These are phyloP conservation scores for Oeneis ivallda DNA, from an alignment of 2,888 invertebrate genomes.

Conservation along the genomic window DNA sequence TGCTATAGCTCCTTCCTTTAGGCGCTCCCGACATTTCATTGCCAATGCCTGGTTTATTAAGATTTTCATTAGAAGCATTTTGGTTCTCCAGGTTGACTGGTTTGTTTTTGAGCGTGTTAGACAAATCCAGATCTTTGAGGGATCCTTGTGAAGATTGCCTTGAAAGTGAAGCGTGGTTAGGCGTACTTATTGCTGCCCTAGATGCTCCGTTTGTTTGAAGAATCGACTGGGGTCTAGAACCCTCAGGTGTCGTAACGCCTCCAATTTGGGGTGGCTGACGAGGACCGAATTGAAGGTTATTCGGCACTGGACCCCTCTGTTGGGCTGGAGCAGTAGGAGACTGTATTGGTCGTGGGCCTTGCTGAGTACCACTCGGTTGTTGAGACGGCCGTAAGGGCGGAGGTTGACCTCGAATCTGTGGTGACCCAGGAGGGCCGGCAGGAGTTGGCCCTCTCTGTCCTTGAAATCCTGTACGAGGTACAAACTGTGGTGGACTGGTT, in stretches of 20 bases:
- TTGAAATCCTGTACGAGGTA: conserved; percentile 60
- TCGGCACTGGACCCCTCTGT: conserved; percentile 74
- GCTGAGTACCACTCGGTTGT: conserved; percentile 64
- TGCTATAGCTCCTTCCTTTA: conserved; percentile 80
- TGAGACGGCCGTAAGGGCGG: conserved; percentile 64
- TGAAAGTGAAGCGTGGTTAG: conserved; percentile 52
- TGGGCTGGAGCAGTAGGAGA: conserved; percentile 58
- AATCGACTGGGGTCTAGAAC: conserved; percentile 51
- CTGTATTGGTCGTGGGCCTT: conserved; percentile 60
- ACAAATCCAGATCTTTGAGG: conserved; percentile 63
- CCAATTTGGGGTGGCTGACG: conserved; percentile 66
- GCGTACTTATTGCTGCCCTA: conserved; percentile 53
- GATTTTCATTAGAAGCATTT: conserved; percentile 58
- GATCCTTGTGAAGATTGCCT: conserved; percentile 74
- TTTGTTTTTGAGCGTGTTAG: conserved; percentile 61
- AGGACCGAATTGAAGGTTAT: conserved; percentile 75
- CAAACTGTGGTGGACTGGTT: conserved; percentile 59
- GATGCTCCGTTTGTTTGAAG: conserved; percentile 58
- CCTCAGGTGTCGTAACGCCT: conserved; percentile 65
- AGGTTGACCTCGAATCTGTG: conserved; percentile 56
- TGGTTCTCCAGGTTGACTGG: conserved; percentile 75
- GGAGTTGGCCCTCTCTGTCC: conserved; percentile 58
- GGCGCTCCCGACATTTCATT: conserved; percentile 67
- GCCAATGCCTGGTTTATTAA: conserved; percentile 67
- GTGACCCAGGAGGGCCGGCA: conserved; percentile 55